phyloP scores from a whole-genome alignment of 2,888 invertebrate species.

The Lithosia quadra region DNA sequence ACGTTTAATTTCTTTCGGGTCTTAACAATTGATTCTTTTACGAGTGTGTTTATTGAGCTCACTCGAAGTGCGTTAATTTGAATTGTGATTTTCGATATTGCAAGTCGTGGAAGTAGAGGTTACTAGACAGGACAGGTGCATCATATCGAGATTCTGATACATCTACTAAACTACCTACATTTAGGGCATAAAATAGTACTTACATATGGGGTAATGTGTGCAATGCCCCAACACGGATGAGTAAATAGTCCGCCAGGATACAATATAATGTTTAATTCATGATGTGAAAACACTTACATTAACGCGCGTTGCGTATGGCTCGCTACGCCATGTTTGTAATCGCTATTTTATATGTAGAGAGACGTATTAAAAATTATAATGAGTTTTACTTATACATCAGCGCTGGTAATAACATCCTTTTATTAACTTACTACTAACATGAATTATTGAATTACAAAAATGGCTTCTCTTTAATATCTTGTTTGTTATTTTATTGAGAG shows the following conservation, averaged over 20 bases:
- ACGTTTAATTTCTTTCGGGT: slow-evolving; percentile 86
- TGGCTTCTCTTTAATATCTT: slow-evolving; percentile 27
- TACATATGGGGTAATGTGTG: slow-evolving; percentile 56
- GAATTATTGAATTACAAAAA: slow-evolving; percentile 42
- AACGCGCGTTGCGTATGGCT: slow-evolving; percentile 68
- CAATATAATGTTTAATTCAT: slow-evolving; percentile 73
- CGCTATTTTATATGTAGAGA: slow-evolving; percentile 62
- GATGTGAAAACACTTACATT: slow-evolving; percentile 72
- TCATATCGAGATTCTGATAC: slow-evolving; percentile 33
- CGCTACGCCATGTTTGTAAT: slow-evolving; percentile 66
- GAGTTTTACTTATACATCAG: slow-evolving; percentile 55
- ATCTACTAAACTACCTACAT: background rate
- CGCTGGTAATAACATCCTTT: slow-evolving; percentile 51
- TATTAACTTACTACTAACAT: slow-evolving; percentile 49
- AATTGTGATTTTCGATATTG: slow-evolving; percentile 71
- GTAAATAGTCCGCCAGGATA: slow-evolving; percentile 64
- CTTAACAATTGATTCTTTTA: slow-evolving; percentile 85
- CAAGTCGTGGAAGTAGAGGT: slow-evolving; percentile 42
- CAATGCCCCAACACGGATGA: slow-evolving; percentile 63
- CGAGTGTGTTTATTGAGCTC: slow-evolving; percentile 85
- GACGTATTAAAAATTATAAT: slow-evolving; percentile 65
- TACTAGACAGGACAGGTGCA: slow-evolving; percentile 42
- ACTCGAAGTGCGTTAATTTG: slow-evolving; percentile 79
- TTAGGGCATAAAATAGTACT: background rate
- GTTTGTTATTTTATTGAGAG: slow-evolving; percentile 35